Evolutionary conservation across 2,888 invertebrate species (phyloP), one percentile per base, ranked within the genome.

Genomic region (Leistus spinibarbis): DNA sequence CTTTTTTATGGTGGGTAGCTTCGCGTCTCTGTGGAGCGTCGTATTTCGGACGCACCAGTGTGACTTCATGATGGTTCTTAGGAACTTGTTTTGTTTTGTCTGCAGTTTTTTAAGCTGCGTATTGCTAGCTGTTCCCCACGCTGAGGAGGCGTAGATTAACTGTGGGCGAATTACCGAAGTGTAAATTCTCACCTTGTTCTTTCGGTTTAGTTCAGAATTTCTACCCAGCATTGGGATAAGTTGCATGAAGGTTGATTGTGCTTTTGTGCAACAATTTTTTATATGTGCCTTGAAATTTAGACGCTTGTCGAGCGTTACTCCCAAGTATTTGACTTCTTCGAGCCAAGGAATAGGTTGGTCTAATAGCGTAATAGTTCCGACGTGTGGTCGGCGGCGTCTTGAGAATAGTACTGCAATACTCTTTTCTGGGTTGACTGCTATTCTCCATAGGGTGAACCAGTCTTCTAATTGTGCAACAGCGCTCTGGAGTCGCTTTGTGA

Each of bases 341-440:
- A 20, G 57, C 69, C 69, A 69, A 24, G 69, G 69, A 10, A 69
- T 69, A 7, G 27, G 60, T 9, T 40, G 7, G 1, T 24, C 69
- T 1, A 24, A 60, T 19, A 69, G n/a, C 3, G 17, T 5, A 2
- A 67, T 19, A 16, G 13, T 1, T 1, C 23, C 69, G 2, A 13
- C 9, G 16, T 27, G 60, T 9, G 13, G 13, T 10, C 10, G 27
- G 0, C 57, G 23, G 17, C 69, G 16, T 24, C 69, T 9, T 5
- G 60, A 54, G 27, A 69, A 57, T 5, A 69, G 60, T 1, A 69
- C 54, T 20, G 7, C 3, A 5, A 16, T 40, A 20, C 5, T 17
- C 3, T 19, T 19, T 40, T 2, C 53, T 10, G 60, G 69, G 16
- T 69, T 57, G 1, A 60, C 62, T 10, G 19, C 16, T 1, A 69